Conservation (phyloP, 2,888 invertebrate genomes). For the Psococerastis gibbosa region DNA sequence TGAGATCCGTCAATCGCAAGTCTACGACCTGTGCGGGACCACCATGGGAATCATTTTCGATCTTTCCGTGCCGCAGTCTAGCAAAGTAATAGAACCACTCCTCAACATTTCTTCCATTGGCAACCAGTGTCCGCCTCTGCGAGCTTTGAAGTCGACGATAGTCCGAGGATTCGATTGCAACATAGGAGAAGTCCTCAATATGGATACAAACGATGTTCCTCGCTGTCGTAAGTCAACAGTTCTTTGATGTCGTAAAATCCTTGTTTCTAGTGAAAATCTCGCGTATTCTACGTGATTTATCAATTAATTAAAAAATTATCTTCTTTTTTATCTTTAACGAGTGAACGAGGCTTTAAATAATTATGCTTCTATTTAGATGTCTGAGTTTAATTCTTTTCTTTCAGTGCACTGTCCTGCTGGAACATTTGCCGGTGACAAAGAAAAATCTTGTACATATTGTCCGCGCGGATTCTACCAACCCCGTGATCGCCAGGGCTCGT, state of each 20-base stretch:
- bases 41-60: slow-evolving; percentile 87
- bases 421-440: slow-evolving; percentile 77
- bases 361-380: not conserved
- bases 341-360: no score
- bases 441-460: slow-evolving; percentile 80
- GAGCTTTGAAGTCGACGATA: slow-evolving; percentile 68
- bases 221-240: slow-evolving; percentile 77
- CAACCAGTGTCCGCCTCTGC: slow-evolving; percentile 79
- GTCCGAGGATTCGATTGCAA: slow-evolving; percentile 83
- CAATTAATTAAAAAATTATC: no score
- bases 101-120: slow-evolving; percentile 77
- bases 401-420: slow-evolving; percentile 92
- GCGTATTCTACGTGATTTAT: no score
- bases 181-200: slow-evolving; percentile 83
- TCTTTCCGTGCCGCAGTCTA: slow-evolving; percentile 79
- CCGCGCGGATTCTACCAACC: slow-evolving; percentile 88
- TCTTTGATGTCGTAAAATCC: no score
- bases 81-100: slow-evolving; percentile 72
- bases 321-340: no score
- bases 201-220: slow-evolving; percentile 80
- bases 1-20: slow-evolving; percentile 69
- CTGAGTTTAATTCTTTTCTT: no score
- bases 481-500: slow-evolving; percentile 72
- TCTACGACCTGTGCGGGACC: slow-evolving; percentile 89
- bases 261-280: no score